Conservation (phyloP, 2,113 vertebrate species). For the Daphoenositta chrysoptera region DNA sequence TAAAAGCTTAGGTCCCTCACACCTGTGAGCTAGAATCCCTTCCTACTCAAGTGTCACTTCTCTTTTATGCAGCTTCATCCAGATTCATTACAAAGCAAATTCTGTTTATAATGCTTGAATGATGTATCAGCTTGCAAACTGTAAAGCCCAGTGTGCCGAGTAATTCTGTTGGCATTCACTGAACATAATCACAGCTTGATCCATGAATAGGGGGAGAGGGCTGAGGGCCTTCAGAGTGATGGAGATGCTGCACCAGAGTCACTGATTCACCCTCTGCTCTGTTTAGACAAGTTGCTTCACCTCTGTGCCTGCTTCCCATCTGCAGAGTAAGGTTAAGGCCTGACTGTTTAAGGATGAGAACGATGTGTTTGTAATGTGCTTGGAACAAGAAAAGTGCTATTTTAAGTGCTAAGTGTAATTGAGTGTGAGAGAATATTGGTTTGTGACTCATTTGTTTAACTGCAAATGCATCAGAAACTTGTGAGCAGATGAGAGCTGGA, state of each 20-base stretch:
- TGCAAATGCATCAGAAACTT: conserved; percentile 30
- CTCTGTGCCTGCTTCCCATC: conserved; percentile 9
- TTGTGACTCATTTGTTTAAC: conserved; percentile 50
- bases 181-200: neutral
- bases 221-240: neutral
- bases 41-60: neutral
- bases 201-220: neutral
- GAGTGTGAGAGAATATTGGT: conserved; percentile 21
- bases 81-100: neutral
- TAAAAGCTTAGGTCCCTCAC: neutral
- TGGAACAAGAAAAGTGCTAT: neutral
- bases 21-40: neutral
- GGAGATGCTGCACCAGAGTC: neutral
- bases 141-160: neutral
- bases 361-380: neutral
- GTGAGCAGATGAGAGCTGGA: conserved; percentile 16
- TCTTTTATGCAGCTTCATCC: neutral
- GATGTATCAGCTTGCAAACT: neutral
- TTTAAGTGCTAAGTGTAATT: conserved; percentile 37
- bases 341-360: neutral
- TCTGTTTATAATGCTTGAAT: neutral
- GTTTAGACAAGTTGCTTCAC: neutral
- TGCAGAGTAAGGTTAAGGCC: neutral
- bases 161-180: neutral
- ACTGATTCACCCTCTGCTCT: neutral